A percentile compares a stretch with the other conserved stretches of the same genome.
Evolutionary conservation across 2,888 invertebrate species (phyloP).

Genomic region (Zygothrica quintamaculata): DNA sequence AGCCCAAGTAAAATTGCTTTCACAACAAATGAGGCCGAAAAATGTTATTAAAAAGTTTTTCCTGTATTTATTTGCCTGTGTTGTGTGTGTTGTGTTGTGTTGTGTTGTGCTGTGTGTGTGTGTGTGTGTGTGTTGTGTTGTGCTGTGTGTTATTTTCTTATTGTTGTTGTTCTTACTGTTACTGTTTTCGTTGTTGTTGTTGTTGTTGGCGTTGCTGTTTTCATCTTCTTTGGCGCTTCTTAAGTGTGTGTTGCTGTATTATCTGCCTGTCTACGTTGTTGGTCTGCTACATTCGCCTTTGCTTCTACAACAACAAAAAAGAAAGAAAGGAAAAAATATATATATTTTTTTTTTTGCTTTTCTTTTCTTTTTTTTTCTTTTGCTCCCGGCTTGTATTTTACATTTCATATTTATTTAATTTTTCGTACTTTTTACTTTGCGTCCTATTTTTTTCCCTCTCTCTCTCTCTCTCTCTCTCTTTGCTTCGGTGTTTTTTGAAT

Average conservation of each 20-base stretch:
- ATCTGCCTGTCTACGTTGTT: conserved; percentile 36
- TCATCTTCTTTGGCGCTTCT: conserved; percentile 45
- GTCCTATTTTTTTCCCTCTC: conserved; percentile 56
- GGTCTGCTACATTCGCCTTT: neutral
- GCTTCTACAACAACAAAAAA: conserved; percentile 13
- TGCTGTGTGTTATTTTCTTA: conserved; percentile 1
- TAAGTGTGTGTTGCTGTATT: conserved; percentile 50
- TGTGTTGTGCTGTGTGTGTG: neutral
- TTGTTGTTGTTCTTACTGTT: conserved; percentile 10
- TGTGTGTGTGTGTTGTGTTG: conserved; percentile 8
- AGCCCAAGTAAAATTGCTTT: conserved; percentile 71
- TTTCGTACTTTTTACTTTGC: conserved; percentile 63
- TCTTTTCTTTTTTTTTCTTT: too few species aligned
- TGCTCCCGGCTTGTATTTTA: conserved; percentile 42
- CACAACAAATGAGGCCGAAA: conserved; percentile 81
- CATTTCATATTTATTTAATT: conserved; percentile 78
- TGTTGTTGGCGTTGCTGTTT: conserved; percentile 22
- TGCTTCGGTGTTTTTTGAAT: too few species aligned
- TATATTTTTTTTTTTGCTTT: too few species aligned
- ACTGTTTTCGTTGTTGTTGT: conserved; percentile 4
- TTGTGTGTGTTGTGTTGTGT: conserved; percentile 35
- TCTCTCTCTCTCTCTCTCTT: too few species aligned
- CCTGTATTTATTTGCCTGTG: conserved; percentile 67
- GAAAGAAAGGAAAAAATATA: too few species aligned
- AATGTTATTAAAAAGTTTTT: conserved; percentile 81